phyloP scores from a whole-genome alignment of 2,797 vertebrate genomes.

The Sebastes miniatus region DNA sequence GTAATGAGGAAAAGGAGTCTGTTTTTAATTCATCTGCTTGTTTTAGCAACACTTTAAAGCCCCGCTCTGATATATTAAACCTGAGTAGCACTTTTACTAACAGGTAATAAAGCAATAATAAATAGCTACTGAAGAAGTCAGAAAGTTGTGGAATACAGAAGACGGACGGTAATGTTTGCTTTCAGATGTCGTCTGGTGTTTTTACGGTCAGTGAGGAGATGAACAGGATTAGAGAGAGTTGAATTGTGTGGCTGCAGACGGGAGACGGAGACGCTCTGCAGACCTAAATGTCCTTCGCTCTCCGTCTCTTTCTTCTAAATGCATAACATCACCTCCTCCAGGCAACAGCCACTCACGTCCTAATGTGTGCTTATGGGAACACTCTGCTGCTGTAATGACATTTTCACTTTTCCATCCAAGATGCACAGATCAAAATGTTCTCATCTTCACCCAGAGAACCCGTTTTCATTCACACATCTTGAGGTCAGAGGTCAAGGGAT shows the following conservation, averaged over 20 bases:
- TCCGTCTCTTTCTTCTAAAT: background rate
- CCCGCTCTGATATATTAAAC: background rate
- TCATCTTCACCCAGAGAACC: background rate
- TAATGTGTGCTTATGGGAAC: slow-evolving; percentile 19
- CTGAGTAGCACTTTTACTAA: background rate
- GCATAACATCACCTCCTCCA: slow-evolving; percentile 5
- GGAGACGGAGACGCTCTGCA: background rate
- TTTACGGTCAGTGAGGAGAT: background rate
- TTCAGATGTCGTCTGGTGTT: background rate
- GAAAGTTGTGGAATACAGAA: too few species aligned
- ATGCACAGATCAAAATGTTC: background rate
- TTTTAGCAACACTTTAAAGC: background rate
- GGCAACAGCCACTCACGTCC: background rate
- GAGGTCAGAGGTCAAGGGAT: too few species aligned
- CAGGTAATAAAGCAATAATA: background rate
- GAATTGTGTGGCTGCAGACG: too few species aligned
- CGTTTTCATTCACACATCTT: too few species aligned
- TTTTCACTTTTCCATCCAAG: slow-evolving; percentile 1
- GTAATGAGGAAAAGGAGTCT: background rate
- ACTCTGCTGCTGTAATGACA: background rate
- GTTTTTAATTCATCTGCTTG: slow-evolving; percentile 1
- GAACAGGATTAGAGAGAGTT: background rate
- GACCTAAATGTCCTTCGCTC: background rate
- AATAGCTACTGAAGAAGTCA: background rate
- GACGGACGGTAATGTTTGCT: background rate